Base-by-base conservation (phyloP, 2,888 invertebrate species). In the Mimachlamys varia region DNA sequence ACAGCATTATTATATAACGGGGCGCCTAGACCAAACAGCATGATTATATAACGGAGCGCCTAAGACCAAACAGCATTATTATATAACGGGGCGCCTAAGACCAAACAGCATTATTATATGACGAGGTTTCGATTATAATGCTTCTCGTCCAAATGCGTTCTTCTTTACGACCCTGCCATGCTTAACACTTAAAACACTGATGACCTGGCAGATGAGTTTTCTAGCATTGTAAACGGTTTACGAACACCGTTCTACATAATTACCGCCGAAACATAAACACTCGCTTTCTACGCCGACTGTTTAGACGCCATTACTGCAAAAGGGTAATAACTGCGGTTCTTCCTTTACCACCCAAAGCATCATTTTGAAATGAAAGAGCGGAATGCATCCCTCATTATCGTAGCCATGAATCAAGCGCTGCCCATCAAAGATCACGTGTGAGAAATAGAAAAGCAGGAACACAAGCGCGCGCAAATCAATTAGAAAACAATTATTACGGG, bases 371-470 rank as follows among this genome's bases (percentile, higher is more conserved):
- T 76, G 76, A 76, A 76, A 58, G 58, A 10, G 58, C 58, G 58
- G 58, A 58, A 33, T 76, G 27, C 33, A 76, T 76, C 22, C 76
- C 27, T 27, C 33, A 76, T 76, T 76, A 76, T 76, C 76, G 58
- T n/a, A 76, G 33, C 15, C 33, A 76, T 76, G 76, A 76, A 76
- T 76, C 76, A 76, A 33, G 27, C 33, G 33, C 19, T 15, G 33
- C 76, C 15, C 76, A 33, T 76, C 76, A 76, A 76, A 76, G 76
- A 76, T 27, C 76, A 76, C 76, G 76, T 76, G 76, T 76, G 76
- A 76, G 76, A 33, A 76, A 76, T 76, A 33, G 76, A 76, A 76
- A 76, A 27, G 17, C 76, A 76, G 33, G 76, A 76, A 33, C 76
- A 76, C 76, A 76, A 76, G 33, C 76, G 27, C 76, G 33, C 76